Conservation (phyloP, 2,888 invertebrate species). For the Campoplex nolae region DNA sequence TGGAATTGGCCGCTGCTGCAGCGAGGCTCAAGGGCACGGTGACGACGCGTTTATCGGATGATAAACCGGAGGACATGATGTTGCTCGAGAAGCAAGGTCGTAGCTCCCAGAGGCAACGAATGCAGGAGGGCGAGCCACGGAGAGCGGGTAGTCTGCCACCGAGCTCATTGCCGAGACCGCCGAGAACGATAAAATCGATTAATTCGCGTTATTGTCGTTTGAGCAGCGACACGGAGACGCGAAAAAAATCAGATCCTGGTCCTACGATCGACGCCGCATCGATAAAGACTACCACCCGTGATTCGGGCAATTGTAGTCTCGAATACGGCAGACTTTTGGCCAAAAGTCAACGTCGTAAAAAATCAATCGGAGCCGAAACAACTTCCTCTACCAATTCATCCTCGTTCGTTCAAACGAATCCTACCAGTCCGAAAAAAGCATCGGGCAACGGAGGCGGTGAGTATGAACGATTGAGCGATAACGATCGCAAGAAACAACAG, state of each 20-base stretch:
- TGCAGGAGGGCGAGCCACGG: conserved; percentile 84
- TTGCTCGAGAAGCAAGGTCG: conserved; percentile 92
- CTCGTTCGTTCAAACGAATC: conserved; percentile 11
- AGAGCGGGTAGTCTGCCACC: conserved; percentile 88
- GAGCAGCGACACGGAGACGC: conserved; percentile 82
- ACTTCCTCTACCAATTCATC: conserved; percentile 8
- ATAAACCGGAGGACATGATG: conserved; percentile 89
- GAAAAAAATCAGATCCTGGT: conserved; percentile 82
- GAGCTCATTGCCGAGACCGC: conserved; percentile 90
- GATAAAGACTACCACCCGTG: conserved; percentile 78
- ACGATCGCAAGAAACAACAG: conserved; percentile 82
- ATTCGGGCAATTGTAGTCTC: conserved; percentile 82
- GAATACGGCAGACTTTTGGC: conserved; percentile 81
- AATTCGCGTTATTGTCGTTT: conserved; percentile 82
- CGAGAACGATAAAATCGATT: conserved; percentile 85
- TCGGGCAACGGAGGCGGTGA: conserved; percentile 84
- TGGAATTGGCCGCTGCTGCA: conserved; percentile 80
- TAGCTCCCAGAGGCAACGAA: conserved; percentile 91
- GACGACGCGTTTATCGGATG: conserved; percentile 81
- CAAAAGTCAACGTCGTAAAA: conserved; percentile 79
- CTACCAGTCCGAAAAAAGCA: conserved; percentile 70
- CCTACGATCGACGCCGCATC: conserved; percentile 76
- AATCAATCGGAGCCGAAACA: conserved; percentile 75
- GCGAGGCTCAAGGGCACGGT: conserved; percentile 78
- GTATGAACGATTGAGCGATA: conserved; percentile 88